Conservation (phyloP, 2,113 vertebrate genomes). For the Uropsilus gracilis region DNA sequence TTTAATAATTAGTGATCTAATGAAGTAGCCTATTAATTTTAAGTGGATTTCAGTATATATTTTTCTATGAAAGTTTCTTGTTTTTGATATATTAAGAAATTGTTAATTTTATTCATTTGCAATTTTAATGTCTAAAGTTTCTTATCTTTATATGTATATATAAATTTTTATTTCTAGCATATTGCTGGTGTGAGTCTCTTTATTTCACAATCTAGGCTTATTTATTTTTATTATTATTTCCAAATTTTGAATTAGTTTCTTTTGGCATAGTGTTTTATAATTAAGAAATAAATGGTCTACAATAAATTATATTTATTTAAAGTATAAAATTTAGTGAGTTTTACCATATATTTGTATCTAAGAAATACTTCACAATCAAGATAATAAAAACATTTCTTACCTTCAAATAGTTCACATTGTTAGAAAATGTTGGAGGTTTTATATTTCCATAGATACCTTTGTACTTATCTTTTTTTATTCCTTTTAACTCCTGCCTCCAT, state of each 20-base stretch:
- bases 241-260: neutral
- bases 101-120: neutral
- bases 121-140: neutral
- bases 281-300: too few species aligned
- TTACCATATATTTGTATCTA: too few species aligned
- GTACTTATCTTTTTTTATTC: neutral
- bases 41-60: neutral
- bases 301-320: too few species aligned
- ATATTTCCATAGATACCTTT: neutral
- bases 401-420: neutral
- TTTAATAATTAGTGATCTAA: neutral
- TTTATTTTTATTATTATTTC: conserved; percentile 12
- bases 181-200: neutral
- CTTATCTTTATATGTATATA: neutral
- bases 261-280: neutral
- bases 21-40: conserved; percentile 24
- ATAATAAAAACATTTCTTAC: neutral
- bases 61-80: neutral
- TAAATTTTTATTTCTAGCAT: neutral
- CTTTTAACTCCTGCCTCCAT: neutral
- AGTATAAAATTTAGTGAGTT: too few species aligned
- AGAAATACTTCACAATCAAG: neutral
- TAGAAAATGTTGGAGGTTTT: too few species aligned
- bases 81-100: neutral
- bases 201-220: neutral